phyloP scores from a whole-genome alignment of 2,888 invertebrate species.

The Autographa pulchrina region DNA sequence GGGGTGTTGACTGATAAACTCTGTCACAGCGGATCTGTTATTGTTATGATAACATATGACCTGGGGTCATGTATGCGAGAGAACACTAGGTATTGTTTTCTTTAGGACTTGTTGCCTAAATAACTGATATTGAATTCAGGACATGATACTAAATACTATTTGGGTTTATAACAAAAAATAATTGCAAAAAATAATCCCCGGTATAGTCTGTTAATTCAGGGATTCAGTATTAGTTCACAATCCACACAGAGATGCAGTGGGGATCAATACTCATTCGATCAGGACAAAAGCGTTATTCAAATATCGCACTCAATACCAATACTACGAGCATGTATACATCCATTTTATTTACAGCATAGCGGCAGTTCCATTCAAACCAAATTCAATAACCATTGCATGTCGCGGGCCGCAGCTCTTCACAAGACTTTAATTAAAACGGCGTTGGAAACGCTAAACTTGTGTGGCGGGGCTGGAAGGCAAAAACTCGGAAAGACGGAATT shows the following conservation, averaged over 20 bases:
- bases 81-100: slow-evolving; percentile 13
- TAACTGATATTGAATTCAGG: too few relatives aligned
- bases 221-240: neutral
- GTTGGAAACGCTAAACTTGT: slow-evolving; percentile 21
- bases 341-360: neutral
- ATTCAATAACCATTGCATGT: slow-evolving; percentile 5
- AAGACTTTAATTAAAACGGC: slow-evolving; percentile 47
- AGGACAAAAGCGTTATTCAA: neutral
- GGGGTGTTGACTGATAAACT: neutral
- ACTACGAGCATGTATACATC: neutral
- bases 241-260: neutral
- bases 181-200: neutral
- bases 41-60: slow-evolving; percentile 40
- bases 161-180: too few relatives aligned
- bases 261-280: neutral
- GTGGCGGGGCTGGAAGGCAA: neutral
- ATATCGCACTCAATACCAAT: neutral
- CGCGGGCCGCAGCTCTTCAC: slow-evolving; percentile 10
- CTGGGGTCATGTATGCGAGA: slow-evolving; percentile 3
- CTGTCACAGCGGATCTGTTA: slow-evolving; percentile 28
- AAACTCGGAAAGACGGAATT: slow-evolving; percentile 22
- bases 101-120: neutral
- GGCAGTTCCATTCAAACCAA: slow-evolving; percentile 10
- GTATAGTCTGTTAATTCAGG: neutral
- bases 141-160: too few relatives aligned